phyloP scores from a whole-genome alignment of 1,140 invertebrate genomes.

The Goniozus legneri region DNA sequence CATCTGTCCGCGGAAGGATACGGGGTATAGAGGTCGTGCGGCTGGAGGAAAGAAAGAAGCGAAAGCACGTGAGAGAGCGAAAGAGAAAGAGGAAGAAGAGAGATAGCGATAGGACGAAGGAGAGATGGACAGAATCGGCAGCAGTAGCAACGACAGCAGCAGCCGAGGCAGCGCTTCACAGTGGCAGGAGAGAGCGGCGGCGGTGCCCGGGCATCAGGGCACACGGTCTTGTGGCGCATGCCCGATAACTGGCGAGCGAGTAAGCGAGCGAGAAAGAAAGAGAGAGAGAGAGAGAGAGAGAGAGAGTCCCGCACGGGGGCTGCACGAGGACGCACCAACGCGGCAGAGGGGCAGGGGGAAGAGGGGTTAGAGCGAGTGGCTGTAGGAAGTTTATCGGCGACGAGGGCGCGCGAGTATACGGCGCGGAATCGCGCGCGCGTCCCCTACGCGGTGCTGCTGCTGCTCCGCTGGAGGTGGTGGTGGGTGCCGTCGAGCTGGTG shows the following conservation, averaged over 20 bases:
- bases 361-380: conserved; percentile 3
- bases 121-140: not conserved
- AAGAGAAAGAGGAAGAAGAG: not conserved
- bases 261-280: too few species aligned
- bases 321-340: conserved; percentile 17
- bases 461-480: conserved; percentile 15
- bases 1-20: too few species aligned
- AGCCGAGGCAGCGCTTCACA: too few species aligned
- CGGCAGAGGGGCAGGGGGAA: not conserved
- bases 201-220: conserved; percentile 47
- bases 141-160: too few species aligned
- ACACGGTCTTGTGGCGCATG: conserved; percentile 28
- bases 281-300: too few species aligned
- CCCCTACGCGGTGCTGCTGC: conserved; percentile 13
- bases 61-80: not conserved
- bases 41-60: not conserved
- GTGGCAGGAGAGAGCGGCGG: too few species aligned
- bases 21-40: too few species aligned
- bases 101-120: not conserved
- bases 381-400: conserved; percentile 34
- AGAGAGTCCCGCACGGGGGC: conserved; percentile 28
- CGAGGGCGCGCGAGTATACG: conserved; percentile 17
- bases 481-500: conserved; percentile 19
- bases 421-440: not conserved
- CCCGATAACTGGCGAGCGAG: conserved; percentile 16